Evolutionary conservation across 2,888 invertebrate species (phyloP).

Genomic region (Sisyra terminalis): DNA sequence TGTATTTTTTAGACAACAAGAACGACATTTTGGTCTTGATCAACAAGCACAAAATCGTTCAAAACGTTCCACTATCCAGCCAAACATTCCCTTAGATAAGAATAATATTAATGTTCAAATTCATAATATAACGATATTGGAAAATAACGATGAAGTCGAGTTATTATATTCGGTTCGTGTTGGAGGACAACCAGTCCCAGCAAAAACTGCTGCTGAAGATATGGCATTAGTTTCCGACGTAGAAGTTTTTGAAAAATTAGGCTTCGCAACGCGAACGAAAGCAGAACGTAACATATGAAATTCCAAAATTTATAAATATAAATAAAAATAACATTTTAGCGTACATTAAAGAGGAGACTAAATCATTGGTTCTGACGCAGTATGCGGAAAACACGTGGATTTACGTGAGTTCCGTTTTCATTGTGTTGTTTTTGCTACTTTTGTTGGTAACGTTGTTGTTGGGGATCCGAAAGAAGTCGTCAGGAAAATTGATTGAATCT

Average conservation of each 20-base stretch:
- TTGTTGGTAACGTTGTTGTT: conserved; percentile 33
- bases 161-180: conserved; percentile 70
- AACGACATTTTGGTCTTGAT: conserved; percentile 56
- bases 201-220: conserved; percentile 64
- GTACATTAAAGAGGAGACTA: conserved; percentile 47
- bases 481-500: conserved; percentile 3
- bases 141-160: conserved; percentile 33
- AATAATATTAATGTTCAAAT: conserved; percentile 42
- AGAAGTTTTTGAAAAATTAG: conserved; percentile 57
- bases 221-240: conserved; percentile 65
- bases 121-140: conserved; percentile 39
- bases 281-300: conserved; percentile 56
- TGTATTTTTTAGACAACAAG: conserved; percentile 51
- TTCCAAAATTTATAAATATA: neutral
- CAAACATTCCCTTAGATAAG: neutral
- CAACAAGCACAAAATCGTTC: conserved; percentile 13
- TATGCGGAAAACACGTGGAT: conserved; percentile 39
- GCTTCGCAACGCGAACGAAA: conserved; percentile 54
- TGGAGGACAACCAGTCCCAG: conserved; percentile 62
- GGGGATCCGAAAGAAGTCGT: conserved; percentile 20
- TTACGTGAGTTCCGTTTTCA: conserved; percentile 41
- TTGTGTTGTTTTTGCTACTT: conserved; percentile 39
- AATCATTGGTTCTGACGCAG: conserved; percentile 38
- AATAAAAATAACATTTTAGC: conserved; percentile 29
- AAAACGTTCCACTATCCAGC: conserved; percentile 15